Evolutionary conservation across 1,140 invertebrate species (phyloP).

Genomic region (Drosophila azteca): DNA sequence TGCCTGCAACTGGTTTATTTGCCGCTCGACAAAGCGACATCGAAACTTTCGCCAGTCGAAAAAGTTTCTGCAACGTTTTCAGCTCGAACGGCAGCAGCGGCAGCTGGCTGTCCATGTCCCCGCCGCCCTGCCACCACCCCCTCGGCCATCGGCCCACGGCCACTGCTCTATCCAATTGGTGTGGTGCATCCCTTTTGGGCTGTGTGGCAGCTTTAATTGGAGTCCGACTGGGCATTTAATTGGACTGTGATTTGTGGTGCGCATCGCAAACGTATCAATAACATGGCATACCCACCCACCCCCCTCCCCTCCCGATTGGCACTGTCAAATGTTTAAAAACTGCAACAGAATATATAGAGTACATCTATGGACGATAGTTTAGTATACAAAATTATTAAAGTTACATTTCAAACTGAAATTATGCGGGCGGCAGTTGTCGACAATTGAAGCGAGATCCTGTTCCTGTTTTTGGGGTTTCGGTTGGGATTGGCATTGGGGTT

Average conservation of each 20-base stretch:
- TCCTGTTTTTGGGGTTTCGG: constrained; percentile 17
- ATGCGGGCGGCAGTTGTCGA: constrained; percentile 40
- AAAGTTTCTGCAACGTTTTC: constrained; percentile 63
- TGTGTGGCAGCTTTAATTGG: constrained; percentile 69
- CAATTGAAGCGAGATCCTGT: constrained; percentile 14
- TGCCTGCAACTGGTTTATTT: constrained; percentile 51
- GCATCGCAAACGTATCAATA: constrained; percentile 67
- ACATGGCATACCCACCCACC: constrained; percentile 1
- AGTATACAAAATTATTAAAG: constrained; percentile 1
- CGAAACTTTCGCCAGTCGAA: constrained; percentile 63
- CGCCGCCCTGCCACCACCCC: background rate
- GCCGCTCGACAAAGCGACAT: constrained; percentile 53
- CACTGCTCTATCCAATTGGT: constrained; percentile 6
- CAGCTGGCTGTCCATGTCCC: constrained; percentile 24
- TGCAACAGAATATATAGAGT: background rate
- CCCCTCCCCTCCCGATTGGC: no score
- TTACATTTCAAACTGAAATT: constrained; percentile 23
- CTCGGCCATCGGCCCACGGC: background rate
- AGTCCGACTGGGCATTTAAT: constrained; percentile 73
- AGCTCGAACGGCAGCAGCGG: constrained; percentile 23
- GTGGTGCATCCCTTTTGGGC: constrained; percentile 19
- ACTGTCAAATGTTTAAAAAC: constrained; percentile 13
- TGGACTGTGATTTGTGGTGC: constrained; percentile 77
- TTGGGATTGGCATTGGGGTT: constrained; percentile 32
- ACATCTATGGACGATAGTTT: background rate